Conservation (phyloP, 1,140 invertebrate species). For the Brachionus manjavacas region DNA sequence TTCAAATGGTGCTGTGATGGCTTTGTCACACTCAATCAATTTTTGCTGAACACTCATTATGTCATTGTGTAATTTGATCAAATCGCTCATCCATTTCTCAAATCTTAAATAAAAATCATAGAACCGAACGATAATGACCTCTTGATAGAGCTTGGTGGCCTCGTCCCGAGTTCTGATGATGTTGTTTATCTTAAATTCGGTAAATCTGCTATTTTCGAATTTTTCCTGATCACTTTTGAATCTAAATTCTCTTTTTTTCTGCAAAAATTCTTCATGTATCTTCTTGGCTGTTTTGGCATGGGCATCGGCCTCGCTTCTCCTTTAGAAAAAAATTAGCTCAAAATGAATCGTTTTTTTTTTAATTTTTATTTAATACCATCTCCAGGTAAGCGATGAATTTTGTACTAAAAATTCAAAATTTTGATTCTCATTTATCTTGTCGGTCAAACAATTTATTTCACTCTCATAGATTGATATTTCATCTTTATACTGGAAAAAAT, state of each 20-base stretch:
- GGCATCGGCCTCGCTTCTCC: slow-evolving; percentile 24
- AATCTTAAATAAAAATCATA: slow-evolving; percentile 42
- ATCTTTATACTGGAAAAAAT: neutral
- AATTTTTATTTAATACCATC: neutral
- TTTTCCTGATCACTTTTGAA: slow-evolving; percentile 12
- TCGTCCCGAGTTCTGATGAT: slow-evolving; percentile 17
- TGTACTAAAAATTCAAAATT: slow-evolving; percentile 40
- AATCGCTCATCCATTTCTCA: slow-evolving; percentile 42
- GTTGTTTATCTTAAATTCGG: slow-evolving; percentile 41
- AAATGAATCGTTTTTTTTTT: neutral
- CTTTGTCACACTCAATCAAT: slow-evolving; percentile 32
- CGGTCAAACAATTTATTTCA: slow-evolving; percentile 16
- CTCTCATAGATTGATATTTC: slow-evolving; percentile 34
- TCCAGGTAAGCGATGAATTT: slow-evolving; percentile 14
- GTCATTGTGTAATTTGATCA: slow-evolving; percentile 39
- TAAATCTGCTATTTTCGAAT: slow-evolving; percentile 40
- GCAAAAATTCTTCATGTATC: slow-evolving; percentile 20
- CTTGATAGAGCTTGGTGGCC: slow-evolving; percentile 41
- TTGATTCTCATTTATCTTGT: too few relatives aligned
- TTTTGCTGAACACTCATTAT: slow-evolving; percentile 38
- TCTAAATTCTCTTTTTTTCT: neutral
- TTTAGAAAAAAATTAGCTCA: neutral
- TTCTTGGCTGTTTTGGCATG: slow-evolving; percentile 1
- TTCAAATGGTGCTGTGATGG: slow-evolving; percentile 24
- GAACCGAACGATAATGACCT: slow-evolving; percentile 10